Evolutionary conservation across 2,797 vertebrate genomes (phyloP), one percentile per base, ranked within the genome.

Genomic region (Tapirus indicus): DNA sequence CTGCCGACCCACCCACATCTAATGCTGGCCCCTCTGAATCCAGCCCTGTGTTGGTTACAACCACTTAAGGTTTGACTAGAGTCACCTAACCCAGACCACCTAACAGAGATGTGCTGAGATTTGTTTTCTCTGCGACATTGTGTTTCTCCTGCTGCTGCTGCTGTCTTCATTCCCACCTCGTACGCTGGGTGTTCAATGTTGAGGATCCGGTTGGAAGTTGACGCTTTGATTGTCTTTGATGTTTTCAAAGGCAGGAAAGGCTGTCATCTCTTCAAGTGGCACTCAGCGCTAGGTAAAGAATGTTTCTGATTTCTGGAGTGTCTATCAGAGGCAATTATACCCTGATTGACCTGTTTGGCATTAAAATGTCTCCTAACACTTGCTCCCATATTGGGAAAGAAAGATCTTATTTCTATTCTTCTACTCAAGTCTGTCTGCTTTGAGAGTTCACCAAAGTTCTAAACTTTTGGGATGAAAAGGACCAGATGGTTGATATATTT

Each of bases 261-360:
- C 97, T 96, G 91, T 88, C 97, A 88, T 98, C 97, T 95, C 44
- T 95, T 97, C 92, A 91, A 98, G 98, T 96, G 91, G 93, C 95
- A 75, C 98, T 98, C 98, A 82, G 93, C 97, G 96, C 89, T 64
- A 78, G 95, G 95, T 97, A 97, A 94, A 98, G 95, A 96, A 95
- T 72, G 90, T 88, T 97, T 97, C 95, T 98, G 98, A 98, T 98
- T 98, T 98, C 96, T 96, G 38, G 96, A 99, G 97, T 97, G 97
- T 94, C 96, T 98, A 71, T 98, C 98, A 98, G 88, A 97, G 96
- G 92, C 98, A 97, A 98, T 98, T 98, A 98, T 49, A 93, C 91
- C 86, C 92, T 94, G 87, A 98, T 97, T 98, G 97, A 85, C 95
- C 98, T 93, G 93, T 56, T 94, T 95, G 97, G 71, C 94, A 87